These are phyloP conservation scores for Taenioides sp. DNA, from an alignment of 2,797 vertebrate genomes.

Conservation along the genomic window DNA sequence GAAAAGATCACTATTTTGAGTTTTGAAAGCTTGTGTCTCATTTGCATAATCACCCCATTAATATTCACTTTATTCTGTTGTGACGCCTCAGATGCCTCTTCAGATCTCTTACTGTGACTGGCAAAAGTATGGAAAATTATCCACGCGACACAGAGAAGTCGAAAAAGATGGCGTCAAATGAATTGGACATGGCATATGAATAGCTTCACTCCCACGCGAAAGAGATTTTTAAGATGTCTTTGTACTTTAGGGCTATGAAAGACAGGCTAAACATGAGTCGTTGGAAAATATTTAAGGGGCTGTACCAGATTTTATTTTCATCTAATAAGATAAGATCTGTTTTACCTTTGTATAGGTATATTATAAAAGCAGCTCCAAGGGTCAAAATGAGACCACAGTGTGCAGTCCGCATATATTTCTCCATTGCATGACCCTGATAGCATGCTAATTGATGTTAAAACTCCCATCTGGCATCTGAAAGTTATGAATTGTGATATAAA, in stretches of 20 bases:
- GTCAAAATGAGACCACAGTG: too few species aligned
- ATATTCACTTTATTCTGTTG: conserved; percentile 41
- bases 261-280: background rate
- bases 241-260: background rate
- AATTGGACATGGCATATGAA: conserved; percentile 28
- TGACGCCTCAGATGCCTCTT: conserved; percentile 25
- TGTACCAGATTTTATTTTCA: background rate
- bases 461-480: too few species aligned
- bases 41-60: conserved; percentile 51
- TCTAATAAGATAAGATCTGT: too few species aligned
- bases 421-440: too few species aligned
- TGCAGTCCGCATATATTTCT: too few species aligned
- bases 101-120: conserved; percentile 19
- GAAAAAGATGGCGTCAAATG: conserved; percentile 18
- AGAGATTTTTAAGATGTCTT: conserved; percentile 17
- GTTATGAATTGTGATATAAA: too few species aligned
- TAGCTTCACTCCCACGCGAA: conserved; percentile 17
- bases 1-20: conserved; percentile 27
- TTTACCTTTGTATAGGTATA: too few species aligned
- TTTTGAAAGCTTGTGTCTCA: conserved; percentile 36
- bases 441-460: too few species aligned
- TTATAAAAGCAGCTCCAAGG: too few species aligned
- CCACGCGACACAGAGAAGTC: conserved; percentile 9
- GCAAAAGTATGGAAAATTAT: conserved; percentile 24
- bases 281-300: background rate